phyloP scores from a whole-genome alignment of 2,888 invertebrate genomes.

The Priocnemis perturbator region DNA sequence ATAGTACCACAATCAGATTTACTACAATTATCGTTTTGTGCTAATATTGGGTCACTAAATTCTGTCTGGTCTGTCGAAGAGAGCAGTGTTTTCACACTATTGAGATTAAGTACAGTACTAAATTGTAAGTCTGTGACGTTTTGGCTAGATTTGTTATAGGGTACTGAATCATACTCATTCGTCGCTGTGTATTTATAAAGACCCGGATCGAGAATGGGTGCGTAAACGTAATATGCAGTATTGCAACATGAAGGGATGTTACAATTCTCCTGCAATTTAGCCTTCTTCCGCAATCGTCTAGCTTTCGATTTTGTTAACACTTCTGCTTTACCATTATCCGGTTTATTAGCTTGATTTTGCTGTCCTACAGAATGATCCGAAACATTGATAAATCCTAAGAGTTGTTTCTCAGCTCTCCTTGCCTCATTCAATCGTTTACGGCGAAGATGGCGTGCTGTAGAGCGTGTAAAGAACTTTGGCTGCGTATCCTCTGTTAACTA shows the following conservation, averaged over 20 bases:
- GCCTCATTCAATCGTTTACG: constrained; percentile 65
- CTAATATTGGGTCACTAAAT: not conserved
- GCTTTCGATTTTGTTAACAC: constrained; percentile 54
- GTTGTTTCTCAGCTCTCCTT: constrained; percentile 48
- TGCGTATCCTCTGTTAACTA: constrained; percentile 43
- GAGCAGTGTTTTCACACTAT: not conserved
- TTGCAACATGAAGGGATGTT: constrained; percentile 4
- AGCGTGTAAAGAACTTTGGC: constrained; percentile 42
- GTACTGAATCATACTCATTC: not conserved
- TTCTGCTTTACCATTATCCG: constrained; percentile 13
- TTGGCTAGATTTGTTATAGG: constrained; percentile 6
- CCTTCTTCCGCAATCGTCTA: constrained; percentile 46
- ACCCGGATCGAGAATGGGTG: constrained; percentile 10
- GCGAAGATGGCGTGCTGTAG: constrained; percentile 66
- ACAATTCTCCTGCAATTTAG: constrained; percentile 14
- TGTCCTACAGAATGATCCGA: not conserved
- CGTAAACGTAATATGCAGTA: not conserved
- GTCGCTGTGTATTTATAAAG: constrained; percentile 12
- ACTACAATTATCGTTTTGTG: constrained; percentile 1
- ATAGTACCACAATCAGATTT: not conserved
- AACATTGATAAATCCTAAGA: constrained; percentile 6
- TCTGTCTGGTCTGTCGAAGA: constrained; percentile 3
- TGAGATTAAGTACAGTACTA: not conserved
- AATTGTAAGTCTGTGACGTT: constrained; percentile 4
- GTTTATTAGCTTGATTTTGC: constrained; percentile 1